These are phyloP conservation scores for Gadopsis bispinosus DNA, from an alignment of 2,797 vertebrate genomes.

Conservation along the genomic window DNA sequence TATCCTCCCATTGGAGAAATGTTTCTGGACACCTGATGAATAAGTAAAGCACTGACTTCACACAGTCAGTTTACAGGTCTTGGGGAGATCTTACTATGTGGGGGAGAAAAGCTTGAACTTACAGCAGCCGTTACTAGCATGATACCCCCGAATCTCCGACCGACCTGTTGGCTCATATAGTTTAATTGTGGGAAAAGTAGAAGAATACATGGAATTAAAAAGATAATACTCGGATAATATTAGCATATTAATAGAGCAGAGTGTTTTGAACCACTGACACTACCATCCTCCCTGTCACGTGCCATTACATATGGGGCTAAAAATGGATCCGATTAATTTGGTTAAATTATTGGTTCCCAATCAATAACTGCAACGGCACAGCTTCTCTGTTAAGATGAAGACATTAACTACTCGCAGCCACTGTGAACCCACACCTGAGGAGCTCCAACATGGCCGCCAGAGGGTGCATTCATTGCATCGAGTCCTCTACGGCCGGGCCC, in stretches of 20 bases:
- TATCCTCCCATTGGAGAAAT: too few species aligned
- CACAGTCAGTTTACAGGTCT: not conserved
- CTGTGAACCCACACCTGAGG: not conserved
- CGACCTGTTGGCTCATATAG: not conserved
- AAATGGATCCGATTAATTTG: not conserved
- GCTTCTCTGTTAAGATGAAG: not conserved
- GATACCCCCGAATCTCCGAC: not conserved
- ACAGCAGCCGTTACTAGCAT: not conserved
- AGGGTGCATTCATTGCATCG: not conserved
- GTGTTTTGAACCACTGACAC: not conserved
- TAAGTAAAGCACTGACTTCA: too few species aligned
- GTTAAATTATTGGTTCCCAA: not conserved
- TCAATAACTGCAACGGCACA: too few species aligned
- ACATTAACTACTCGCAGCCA: too few species aligned
- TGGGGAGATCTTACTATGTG: not conserved
- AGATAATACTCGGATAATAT: too few species aligned
- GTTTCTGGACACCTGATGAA: not conserved
- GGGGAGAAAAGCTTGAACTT: not conserved
- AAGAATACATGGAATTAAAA: not conserved
- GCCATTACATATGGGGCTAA: too few species aligned
- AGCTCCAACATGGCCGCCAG: not conserved
- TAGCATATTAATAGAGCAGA: not conserved
- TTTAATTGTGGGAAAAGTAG: not conserved
- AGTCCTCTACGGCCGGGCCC: conserved; percentile 3
- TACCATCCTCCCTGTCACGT: not conserved